These are phyloP conservation scores for Carollia perspicillata DNA, from an alignment of 2,113 vertebrate genomes.

Conservation along the genomic window DNA sequence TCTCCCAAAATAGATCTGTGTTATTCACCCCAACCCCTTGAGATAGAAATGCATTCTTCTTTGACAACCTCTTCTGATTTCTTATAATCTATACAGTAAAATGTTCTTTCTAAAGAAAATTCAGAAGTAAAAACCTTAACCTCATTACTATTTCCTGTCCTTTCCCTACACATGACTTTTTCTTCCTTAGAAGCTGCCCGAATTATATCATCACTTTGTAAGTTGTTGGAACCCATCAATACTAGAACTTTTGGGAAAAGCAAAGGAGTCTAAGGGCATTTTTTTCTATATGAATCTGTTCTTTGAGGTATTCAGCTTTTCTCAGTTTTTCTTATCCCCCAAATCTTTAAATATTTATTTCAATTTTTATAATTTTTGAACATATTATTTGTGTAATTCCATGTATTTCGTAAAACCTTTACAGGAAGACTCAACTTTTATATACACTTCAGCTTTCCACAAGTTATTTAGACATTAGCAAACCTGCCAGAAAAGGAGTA, in stretches of 20 bases:
- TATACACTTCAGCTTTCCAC: neutral
- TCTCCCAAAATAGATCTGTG: neutral
- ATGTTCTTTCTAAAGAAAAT: neutral
- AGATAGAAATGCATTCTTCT: neutral
- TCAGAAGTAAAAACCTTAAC: neutral
- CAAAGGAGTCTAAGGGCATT: neutral
- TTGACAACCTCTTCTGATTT: neutral
- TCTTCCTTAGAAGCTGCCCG: neutral
- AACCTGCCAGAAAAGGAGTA: neutral
- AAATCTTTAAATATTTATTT: constrained; percentile 24
- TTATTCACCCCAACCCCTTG: neutral
- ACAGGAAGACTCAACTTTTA: neutral
- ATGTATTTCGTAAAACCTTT: neutral
- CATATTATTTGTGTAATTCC: neutral
- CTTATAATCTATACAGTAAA: neutral
- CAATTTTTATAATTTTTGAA: neutral
- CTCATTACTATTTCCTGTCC: neutral
- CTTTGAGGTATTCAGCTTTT: neutral
- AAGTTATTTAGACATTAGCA: neutral
- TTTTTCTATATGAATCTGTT: neutral
- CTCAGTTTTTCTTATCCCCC: neutral
- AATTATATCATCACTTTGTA: neutral
- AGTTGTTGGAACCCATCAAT: constrained; percentile 15
- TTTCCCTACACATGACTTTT: neutral
- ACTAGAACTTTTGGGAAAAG: neutral